Percentiles rank a stretch among this genome's conserved stretches.
phyloP scores from a whole-genome alignment of 2,888 invertebrate genomes.

The Mesoligia furuncula region DNA sequence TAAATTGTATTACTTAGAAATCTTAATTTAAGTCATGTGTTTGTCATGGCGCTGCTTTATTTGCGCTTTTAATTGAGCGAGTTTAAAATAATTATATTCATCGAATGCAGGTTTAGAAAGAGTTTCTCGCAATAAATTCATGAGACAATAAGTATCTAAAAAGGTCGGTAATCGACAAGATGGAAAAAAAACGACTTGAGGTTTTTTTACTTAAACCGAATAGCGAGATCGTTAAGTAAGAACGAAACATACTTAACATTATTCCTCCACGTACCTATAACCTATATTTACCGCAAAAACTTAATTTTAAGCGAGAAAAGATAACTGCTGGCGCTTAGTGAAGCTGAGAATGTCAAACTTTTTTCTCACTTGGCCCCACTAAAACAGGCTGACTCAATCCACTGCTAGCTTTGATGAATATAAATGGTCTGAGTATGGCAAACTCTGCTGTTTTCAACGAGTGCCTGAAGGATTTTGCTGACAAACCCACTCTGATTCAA shows the following conservation, averaged over 20 bases:
- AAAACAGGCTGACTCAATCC: conserved; percentile 59
- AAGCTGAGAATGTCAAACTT: conserved; percentile 50
- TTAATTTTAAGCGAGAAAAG: conserved; percentile 10
- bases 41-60: neutral
- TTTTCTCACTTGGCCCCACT: conserved; percentile 51
- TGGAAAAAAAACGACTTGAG: neutral
- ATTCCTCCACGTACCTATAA: neutral
- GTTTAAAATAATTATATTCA: neutral
- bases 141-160: neutral
- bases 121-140: neutral
- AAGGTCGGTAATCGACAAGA: neutral
- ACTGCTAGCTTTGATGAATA: conserved; percentile 68
- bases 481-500: conserved; percentile 68
- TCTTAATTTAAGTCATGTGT: neutral
- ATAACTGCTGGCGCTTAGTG: conserved; percentile 22
- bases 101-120: neutral
- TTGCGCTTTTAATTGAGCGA: neutral
- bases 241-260: neutral
- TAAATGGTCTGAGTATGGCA: conserved; percentile 64
- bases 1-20: neutral
- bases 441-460: conserved; percentile 59
- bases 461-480: conserved; percentile 64
- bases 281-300: neutral
- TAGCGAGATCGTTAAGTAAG: neutral
- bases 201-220: neutral